Evolutionary conservation across 2,888 invertebrate species (phyloP).

Genomic region (Hydriomena furcata): DNA sequence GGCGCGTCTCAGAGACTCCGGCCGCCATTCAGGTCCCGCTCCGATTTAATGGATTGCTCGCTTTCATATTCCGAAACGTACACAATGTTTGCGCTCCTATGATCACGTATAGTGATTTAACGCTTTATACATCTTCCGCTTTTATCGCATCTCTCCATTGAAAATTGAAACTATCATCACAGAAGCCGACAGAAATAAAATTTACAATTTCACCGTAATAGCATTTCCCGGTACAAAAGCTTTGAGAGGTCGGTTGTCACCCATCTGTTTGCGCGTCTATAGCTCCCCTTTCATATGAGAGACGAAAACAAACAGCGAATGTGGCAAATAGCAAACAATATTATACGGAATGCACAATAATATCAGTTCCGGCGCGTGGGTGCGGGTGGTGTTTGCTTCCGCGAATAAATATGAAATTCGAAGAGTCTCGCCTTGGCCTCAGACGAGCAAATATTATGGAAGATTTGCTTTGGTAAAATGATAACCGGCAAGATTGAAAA

Average conservation of each 20-base stretch:
- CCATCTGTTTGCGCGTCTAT: slow-evolving; percentile 76
- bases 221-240: slow-evolving; percentile 69
- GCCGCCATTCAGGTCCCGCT: slow-evolving; percentile 69
- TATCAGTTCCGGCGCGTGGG: slow-evolving; percentile 80
- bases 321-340: slow-evolving; percentile 84
- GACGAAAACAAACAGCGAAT: slow-evolving; percentile 82
- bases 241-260: slow-evolving; percentile 68
- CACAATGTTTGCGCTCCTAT: slow-evolving; percentile 72
- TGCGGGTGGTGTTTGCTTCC: slow-evolving; percentile 72
- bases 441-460: slow-evolving; percentile 78
- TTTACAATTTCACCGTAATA: slow-evolving; percentile 66
- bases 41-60: slow-evolving; percentile 79
- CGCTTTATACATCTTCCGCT: slow-evolving; percentile 54
- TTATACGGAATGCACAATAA: slow-evolving; percentile 84
- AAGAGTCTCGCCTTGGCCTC: slow-evolving; percentile 72
- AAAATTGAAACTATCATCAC: slow-evolving; percentile 40
- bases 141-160: slow-evolving; percentile 33
- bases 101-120: slow-evolving; percentile 72
- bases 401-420: slow-evolving; percentile 84
- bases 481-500: slow-evolving; percentile 81
- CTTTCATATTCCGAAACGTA: slow-evolving; percentile 77
- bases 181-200: slow-evolving; percentile 50
- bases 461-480: slow-evolving; percentile 82
- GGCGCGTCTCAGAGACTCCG: slow-evolving; percentile 70
- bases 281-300: slow-evolving; percentile 82